A percentile compares a stretch with the other conserved stretches of the same genome.
phyloP scores from a whole-genome alignment of 1,140 invertebrate genomes.

The Drosophila ohnishii region DNA sequence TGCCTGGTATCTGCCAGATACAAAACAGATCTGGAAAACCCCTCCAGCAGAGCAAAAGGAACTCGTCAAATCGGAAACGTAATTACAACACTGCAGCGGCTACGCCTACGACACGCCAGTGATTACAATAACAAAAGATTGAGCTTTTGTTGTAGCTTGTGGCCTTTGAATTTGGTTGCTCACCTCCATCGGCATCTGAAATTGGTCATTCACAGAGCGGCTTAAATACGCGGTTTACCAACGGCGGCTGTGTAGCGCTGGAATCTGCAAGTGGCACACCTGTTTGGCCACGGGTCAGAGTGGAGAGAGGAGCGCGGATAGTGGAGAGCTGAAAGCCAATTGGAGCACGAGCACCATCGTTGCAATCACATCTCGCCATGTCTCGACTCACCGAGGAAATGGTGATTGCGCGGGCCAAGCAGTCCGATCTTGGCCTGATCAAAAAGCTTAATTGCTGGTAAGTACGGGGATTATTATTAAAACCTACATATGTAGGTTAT shows the following conservation, averaged over 20 bases:
- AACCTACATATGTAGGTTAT: background rate
- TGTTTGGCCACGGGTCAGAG: constrained; percentile 45
- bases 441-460: constrained; percentile 96
- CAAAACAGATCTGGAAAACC: constrained; percentile 20
- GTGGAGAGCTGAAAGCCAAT: constrained; percentile 4
- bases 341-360: constrained; percentile 24
- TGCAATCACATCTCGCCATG: constrained; percentile 83
- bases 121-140: constrained; percentile 49
- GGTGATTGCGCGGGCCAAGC: constrained; percentile 93
- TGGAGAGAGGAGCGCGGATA: constrained; percentile 7
- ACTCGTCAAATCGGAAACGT: constrained; percentile 31
- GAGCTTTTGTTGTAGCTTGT: constrained; percentile 52
- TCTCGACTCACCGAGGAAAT: constrained; percentile 94
- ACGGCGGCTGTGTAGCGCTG: constrained; percentile 2
- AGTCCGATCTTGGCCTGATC: constrained; percentile 91
- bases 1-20: constrained; percentile 23
- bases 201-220: constrained; percentile 47
- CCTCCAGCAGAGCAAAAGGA: constrained; percentile 5
- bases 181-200: constrained; percentile 38
- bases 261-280: constrained; percentile 46
- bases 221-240: constrained; percentile 41
- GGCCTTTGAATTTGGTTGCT: constrained; percentile 35
- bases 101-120: constrained; percentile 69
- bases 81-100: constrained; percentile 52
- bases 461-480: constrained; percentile 70